phyloP scores from a whole-genome alignment of 2,113 vertebrate genomes.

The Morone chrysops region DNA sequence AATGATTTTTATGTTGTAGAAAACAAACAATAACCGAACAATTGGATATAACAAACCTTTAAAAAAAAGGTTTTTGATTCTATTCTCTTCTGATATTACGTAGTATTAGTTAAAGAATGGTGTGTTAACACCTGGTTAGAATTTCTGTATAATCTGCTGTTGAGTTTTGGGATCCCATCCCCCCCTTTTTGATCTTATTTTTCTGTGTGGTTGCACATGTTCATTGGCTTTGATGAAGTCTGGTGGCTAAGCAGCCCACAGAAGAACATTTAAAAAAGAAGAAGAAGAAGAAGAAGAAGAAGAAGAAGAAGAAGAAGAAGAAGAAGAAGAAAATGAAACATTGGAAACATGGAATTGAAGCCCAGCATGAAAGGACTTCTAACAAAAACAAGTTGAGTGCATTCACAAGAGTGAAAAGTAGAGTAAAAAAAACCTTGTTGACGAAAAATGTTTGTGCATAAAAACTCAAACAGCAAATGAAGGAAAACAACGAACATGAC shows the following conservation, averaged over 20 bases:
- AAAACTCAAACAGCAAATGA: background rate
- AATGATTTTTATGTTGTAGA: too few relatives aligned
- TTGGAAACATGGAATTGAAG: background rate
- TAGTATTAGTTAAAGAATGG: too few relatives aligned
- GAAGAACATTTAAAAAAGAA: background rate
- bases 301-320: too few relatives aligned
- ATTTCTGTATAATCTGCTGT: background rate
- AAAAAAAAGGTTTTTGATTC: too few relatives aligned
- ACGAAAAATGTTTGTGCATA: background rate
- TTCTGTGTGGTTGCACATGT: conserved; percentile 11
- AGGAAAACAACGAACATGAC: background rate
- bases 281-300: too few relatives aligned
- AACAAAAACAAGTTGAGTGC: background rate
- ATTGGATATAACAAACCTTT: too few relatives aligned
- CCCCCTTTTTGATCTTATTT: background rate
- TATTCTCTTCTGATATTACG: too few relatives aligned
- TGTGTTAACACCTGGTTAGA: background rate
- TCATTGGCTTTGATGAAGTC: conserved; percentile 5
- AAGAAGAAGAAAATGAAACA: too few relatives aligned
- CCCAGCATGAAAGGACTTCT: background rate
- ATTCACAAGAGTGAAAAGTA: background rate
- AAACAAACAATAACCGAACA: too few relatives aligned
- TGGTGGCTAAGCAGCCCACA: background rate
- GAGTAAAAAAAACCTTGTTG: background rate
- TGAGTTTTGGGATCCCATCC: background rate